phyloP scores from a whole-genome alignment of 2,113 vertebrate genomes.

The Gallinago paraguaiae region DNA sequence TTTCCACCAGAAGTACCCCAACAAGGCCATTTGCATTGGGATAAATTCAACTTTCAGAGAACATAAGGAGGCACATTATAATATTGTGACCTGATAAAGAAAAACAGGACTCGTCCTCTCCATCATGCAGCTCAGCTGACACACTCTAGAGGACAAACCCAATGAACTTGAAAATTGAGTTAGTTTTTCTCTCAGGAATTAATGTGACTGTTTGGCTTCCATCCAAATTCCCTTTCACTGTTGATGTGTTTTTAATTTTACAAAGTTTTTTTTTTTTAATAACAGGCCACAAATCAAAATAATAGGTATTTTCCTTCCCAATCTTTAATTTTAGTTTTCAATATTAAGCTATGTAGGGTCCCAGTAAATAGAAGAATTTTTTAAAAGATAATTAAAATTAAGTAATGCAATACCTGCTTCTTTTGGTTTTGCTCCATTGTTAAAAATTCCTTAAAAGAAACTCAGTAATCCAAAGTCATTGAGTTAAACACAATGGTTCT shows the following conservation, averaged over 20 bases:
- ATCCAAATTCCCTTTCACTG: conserved; percentile 12
- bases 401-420: neutral
- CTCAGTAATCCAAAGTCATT: neutral
- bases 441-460: neutral
- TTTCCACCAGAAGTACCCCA: neutral
- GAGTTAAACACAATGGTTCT: neutral
- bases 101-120: neutral
- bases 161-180: conserved; percentile 59
- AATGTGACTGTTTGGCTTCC: neutral
- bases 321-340: neutral
- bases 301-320: neutral
- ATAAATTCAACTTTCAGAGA: neutral
- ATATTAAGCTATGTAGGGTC: neutral
- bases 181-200: conserved; percentile 5
- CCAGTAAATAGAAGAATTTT: neutral
- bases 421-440: neutral
- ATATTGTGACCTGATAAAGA: neutral
- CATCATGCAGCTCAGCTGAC: conserved; percentile 27
- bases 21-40: neutral
- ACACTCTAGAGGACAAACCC: conserved; percentile 37
- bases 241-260: neutral
- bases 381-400: neutral
- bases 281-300: neutral
- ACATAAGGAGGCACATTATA: neutral
- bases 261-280: neutral